Conservation (phyloP, 2,797 vertebrate species). For the Liasis olivaceus region DNA sequence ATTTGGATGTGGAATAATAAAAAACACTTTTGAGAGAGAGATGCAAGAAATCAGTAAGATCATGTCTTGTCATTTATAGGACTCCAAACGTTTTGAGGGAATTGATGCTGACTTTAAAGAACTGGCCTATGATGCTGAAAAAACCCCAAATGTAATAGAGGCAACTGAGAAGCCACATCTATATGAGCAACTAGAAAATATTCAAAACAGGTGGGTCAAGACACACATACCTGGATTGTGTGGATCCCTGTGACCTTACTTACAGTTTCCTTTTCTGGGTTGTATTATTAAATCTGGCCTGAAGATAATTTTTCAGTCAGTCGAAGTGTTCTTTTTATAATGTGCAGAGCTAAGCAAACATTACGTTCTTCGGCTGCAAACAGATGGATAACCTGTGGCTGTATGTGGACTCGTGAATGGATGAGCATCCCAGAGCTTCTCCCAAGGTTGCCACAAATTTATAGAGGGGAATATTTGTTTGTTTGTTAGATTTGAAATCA, state of each 20-base stretch:
- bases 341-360: not conserved
- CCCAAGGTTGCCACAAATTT: not conserved
- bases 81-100: slow-evolving; percentile 87
- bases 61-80: slow-evolving; percentile 71
- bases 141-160: slow-evolving; percentile 90
- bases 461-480: not conserved
- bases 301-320: not conserved
- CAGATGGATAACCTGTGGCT: not conserved
- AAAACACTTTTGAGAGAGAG: not conserved
- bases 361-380: not conserved
- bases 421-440: not conserved
- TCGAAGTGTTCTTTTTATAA: not conserved
- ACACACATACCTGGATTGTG: not conserved
- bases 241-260: not conserved
- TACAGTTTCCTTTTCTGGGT: not conserved
- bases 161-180: slow-evolving; percentile 88
- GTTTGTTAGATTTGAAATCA: not conserved
- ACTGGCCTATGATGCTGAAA: slow-evolving; percentile 77
- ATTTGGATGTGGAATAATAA: not conserved
- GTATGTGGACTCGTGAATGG: not conserved
- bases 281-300: not conserved
- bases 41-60: fast-evolving
- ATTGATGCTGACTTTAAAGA: slow-evolving; percentile 93
- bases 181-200: slow-evolving; percentile 85
- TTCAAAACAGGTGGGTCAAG: slow-evolving; percentile 82